phyloP scores from a whole-genome alignment of 1,140 invertebrate species.

The Lethocerus indicus region DNA sequence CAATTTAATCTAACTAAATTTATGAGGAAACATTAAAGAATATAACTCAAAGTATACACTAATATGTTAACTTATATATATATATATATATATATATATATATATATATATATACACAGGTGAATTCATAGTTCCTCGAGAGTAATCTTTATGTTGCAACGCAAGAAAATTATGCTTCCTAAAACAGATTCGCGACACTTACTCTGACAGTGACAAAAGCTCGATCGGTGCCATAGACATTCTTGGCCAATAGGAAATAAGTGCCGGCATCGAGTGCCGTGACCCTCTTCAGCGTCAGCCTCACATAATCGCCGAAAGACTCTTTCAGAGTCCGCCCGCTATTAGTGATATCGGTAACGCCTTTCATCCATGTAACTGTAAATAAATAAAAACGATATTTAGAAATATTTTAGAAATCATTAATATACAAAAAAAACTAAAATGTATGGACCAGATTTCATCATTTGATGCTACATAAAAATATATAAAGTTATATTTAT shows the following conservation, averaged over 20 bases:
- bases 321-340: conserved; percentile 60
- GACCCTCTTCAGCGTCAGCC: conserved; percentile 73
- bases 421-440: conserved; percentile 12
- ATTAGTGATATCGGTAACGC: conserved; percentile 61
- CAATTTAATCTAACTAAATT: too few species aligned
- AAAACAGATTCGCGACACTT: too few species aligned
- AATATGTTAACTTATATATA: too few species aligned
- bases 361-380: conserved; percentile 72
- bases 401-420: too few species aligned
- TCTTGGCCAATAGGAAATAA: conserved; percentile 85
- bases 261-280: conserved; percentile 76
- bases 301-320: conserved; percentile 63
- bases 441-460: neutral
- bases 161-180: too few species aligned
- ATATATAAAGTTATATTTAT: neutral
- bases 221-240: conserved; percentile 71
- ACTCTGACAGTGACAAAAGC: conserved; percentile 70
- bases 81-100: too few species aligned
- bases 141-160: too few species aligned
- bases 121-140: too few species aligned
- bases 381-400: conserved; percentile 16
- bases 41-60: too few species aligned
- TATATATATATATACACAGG: too few species aligned
- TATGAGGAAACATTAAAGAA: too few species aligned
- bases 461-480: neutral